Evolutionary conservation across 2,113 vertebrate genomes (phyloP), one percentile per base, ranked within the genome.

Genomic region (Butorides virescens): DNA sequence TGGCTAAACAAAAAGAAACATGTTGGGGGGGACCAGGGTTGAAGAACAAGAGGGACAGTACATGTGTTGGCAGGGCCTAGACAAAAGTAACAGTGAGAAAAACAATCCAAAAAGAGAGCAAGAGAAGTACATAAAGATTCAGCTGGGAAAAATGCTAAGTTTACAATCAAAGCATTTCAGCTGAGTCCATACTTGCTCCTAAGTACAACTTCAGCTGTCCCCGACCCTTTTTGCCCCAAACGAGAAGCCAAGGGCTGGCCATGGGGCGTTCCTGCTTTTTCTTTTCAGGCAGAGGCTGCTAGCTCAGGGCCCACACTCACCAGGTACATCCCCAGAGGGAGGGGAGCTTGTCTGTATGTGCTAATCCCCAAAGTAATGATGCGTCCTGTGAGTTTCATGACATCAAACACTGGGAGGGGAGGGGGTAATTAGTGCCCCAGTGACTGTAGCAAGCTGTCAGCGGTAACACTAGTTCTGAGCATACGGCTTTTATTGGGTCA

Each of bases 371-470:
- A 58, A 67, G 65, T 27, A 82, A 89, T 89, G 89, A 94, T 94
- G 94, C 46, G 0, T 88, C 61, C 93, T 84, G 17, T 53, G 91
- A 96, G 88, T 68, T 87, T 95, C 96, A 70, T 89, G 92, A 87
- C 95, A 96, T 96, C 95, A 96, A 88, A 93, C 66, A 5, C 73
- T 89, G 93, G 93, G 93, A 95, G 66, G 90, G 67, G 67, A 97
- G 66, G 49, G 72, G 36, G 74, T 93, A 95, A 97, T 95, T 96
- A 96, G 23, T 4, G 4, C 53, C 72, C 88, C 80, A 32, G 82
- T 67, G 82, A 83, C 37, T 93, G 65, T 46, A 91, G 74, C 42
- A 76, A 91, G 86, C 59, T 3, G 2, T 86, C 79, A 89, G 76
- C 26, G 5, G 62, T 75, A 96, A 84, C 0, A 5, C 76, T 81